Conservation (phyloP, 2,797 vertebrate genomes). For the Lithobates sylvaticus region DNA sequence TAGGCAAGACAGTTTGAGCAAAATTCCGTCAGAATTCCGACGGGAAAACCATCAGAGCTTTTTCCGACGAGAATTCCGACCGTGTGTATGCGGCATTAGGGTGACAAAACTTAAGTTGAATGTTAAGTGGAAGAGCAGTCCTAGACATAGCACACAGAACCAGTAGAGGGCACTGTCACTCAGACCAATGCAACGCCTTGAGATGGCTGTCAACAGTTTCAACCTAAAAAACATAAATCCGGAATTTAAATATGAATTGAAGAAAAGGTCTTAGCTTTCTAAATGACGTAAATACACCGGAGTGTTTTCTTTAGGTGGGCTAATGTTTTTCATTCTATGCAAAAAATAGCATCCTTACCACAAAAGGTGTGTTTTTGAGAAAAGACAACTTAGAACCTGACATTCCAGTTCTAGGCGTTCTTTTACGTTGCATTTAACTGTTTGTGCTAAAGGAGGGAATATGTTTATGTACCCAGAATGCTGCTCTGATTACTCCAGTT, state of each 20-base stretch:
- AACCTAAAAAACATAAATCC: not conserved
- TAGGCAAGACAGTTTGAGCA: too few species aligned
- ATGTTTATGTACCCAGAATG: slow-evolving; percentile 61
- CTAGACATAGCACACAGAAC: not conserved
- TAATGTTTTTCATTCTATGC: slow-evolving; percentile 26
- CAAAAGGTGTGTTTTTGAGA: slow-evolving; percentile 50
- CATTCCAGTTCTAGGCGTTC: slow-evolving; percentile 51
- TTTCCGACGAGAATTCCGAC: too few species aligned
- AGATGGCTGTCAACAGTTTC: not conserved
- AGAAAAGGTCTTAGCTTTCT: not conserved
- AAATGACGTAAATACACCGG: slow-evolving; percentile 21
- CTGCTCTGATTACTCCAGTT: slow-evolving; percentile 65
- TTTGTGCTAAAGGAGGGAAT: slow-evolving; percentile 62
- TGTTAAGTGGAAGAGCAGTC: not conserved
- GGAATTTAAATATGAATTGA: slow-evolving; percentile 23
- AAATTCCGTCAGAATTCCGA: too few species aligned
- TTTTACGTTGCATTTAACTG: slow-evolving; percentile 53
- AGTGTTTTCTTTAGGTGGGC: slow-evolving; percentile 26
- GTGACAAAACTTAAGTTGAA: not conserved
- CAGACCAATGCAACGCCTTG: not conserved
- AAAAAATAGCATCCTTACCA: slow-evolving; percentile 23
- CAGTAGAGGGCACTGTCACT: slow-evolving; percentile 30
- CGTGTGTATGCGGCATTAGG: too few species aligned
- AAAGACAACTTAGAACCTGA: slow-evolving; percentile 54
- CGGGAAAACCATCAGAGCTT: too few species aligned